Evolutionary conservation across 2,888 invertebrate species (phyloP), one percentile per base, ranked within the genome.

Genomic region (Pinctada fucata): DNA sequence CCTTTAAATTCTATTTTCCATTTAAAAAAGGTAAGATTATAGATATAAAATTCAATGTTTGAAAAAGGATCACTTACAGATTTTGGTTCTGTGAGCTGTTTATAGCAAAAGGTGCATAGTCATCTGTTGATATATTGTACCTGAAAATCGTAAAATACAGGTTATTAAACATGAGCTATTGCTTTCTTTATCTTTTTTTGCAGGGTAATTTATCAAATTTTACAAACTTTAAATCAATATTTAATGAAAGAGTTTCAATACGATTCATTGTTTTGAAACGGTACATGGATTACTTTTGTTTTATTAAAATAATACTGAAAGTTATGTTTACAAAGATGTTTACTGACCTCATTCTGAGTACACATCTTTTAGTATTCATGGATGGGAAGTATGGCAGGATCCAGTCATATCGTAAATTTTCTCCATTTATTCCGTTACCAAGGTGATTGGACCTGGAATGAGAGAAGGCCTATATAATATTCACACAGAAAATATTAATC

Each of bases 71-170:
- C 49, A 86, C 88, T 87, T 86, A 90, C 88, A 79, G 74, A 52
- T 85, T 80, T 10, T 87, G 81, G 83, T 92, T 92, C n/a, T 86
- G 80, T 31, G 76, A 85, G 68, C 85, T 75, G 79, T 91, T 86
- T n/a, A 91, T 92, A 64, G 84, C 78, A 78, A 87, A 90, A 0
- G 92, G 91, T 75, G 91, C 90, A 82, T 91, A 92, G 77, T 92
- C 92, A 85, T 91, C 90, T n/a, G 92, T 92, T n/a, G 90, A 88
- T 49, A 92, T 90, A 79, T 92, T 92, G 85, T 92, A 92, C 69
- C 91, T 91, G 84, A 45, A 86, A 85, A 45, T 49, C 76, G 75
- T 75, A 31, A 1, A 31, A 31, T 31, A 1, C 31, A 31, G 31
- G 1, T 31, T 31, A 31, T 31, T 31, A 31, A 31, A 31, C 31